phyloP scores from a whole-genome alignment of 2,113 vertebrate genomes.

The Mormyrus iriodes region DNA sequence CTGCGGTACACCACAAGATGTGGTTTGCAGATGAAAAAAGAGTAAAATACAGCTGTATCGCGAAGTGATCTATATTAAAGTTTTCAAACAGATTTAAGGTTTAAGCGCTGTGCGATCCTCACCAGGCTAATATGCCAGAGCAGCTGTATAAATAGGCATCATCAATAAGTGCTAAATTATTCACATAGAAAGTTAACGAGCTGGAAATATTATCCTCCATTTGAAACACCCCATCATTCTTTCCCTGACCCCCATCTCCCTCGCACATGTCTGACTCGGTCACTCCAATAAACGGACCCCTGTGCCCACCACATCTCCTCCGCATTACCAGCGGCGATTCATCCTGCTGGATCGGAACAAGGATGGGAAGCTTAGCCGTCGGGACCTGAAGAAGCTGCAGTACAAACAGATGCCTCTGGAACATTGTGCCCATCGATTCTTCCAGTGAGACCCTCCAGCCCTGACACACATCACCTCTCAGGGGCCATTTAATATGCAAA shows the following conservation, averaged over 20 bases:
- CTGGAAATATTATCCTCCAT: slow-evolving; percentile 40
- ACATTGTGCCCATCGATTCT: slow-evolving; percentile 42
- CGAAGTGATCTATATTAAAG: background rate
- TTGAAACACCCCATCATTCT: background rate
- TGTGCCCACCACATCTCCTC: background rate
- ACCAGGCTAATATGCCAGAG: slow-evolving; percentile 24
- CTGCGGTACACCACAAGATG: background rate
- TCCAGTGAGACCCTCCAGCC: slow-evolving; percentile 35
- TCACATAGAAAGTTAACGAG: slow-evolving; percentile 46
- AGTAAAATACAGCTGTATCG: background rate
- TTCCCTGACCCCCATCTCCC: background rate
- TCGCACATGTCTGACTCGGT: background rate
- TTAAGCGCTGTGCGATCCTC: background rate
- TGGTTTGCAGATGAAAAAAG: background rate
- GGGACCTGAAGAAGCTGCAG: slow-evolving; percentile 54
- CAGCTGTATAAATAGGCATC: slow-evolving; percentile 45
- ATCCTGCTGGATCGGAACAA: slow-evolving; percentile 46
- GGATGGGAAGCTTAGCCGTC: slow-evolving; percentile 48
- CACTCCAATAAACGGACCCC: background rate
- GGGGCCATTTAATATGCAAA: background rate
- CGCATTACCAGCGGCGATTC: slow-evolving; percentile 35
- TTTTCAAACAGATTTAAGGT: background rate
- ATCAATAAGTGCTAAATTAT: slow-evolving; percentile 63
- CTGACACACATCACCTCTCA: background rate
- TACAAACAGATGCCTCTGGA: slow-evolving; percentile 53